A percentile compares a stretch with the other conserved stretches of the same genome.
Evolutionary conservation across 1,140 invertebrate species (phyloP).

Genomic region (Conopomorpha cramerella): DNA sequence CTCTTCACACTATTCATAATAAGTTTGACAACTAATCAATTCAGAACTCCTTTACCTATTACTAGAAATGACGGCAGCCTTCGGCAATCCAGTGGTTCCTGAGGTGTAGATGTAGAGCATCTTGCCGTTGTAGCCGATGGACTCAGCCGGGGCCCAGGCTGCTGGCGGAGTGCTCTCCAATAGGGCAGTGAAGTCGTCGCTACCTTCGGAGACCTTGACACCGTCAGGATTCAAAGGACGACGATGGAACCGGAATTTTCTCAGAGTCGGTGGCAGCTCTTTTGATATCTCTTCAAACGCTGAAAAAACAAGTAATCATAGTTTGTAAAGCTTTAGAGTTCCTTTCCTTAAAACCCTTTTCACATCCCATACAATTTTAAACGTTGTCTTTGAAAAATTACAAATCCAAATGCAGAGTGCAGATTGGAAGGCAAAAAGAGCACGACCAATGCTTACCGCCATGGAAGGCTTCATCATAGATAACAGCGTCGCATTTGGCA

Average conservation of each 20-base stretch:
- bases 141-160: conserved; percentile 36
- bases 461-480: conserved; percentile 71
- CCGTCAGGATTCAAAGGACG: neutral
- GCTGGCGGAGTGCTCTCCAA: conserved; percentile 30
- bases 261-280: neutral
- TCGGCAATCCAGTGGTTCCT: conserved; percentile 87
- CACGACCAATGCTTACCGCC: conserved; percentile 51
- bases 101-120: conserved; percentile 86
- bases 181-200: conserved; percentile 26
- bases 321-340: neutral
- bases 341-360: neutral
- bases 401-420: neutral
- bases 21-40: too few relatives aligned
- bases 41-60: too few relatives aligned
- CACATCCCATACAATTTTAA: neutral
- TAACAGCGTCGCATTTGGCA: conserved; percentile 75
- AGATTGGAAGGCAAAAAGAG: neutral
- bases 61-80: conserved; percentile 83
- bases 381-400: neutral
- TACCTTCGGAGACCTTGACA: neutral
- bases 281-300: neutral
- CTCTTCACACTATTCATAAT: too few relatives aligned
- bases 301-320: neutral
- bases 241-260: neutral
- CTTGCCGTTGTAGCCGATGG: conserved; percentile 59